Conservation (phyloP, 2,888 invertebrate species). For the Perizoma affinitatum region DNA sequence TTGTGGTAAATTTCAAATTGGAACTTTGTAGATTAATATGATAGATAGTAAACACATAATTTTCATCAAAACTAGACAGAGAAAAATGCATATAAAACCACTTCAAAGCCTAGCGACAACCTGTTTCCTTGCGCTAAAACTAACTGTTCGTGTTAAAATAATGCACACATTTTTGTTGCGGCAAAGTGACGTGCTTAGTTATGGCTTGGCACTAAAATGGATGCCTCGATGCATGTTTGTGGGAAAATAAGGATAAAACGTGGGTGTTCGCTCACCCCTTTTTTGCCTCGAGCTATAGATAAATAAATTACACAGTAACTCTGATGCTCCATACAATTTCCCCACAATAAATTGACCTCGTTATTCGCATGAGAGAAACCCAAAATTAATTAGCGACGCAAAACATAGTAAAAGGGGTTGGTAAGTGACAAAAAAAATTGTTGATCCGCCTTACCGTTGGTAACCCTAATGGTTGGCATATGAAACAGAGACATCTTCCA, state of each 20-base stretch:
- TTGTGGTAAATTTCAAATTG: too few relatives aligned
- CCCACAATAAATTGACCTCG: slow-evolving; percentile 31
- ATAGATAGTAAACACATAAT: too few relatives aligned
- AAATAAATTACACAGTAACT: slow-evolving; percentile 6
- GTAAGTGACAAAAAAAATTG: slow-evolving; percentile 58
- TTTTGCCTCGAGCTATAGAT: background rate
- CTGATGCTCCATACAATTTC: slow-evolving; percentile 5
- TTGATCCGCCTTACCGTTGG: slow-evolving; percentile 38
- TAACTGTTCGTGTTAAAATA: slow-evolving; percentile 1
- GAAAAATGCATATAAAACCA: too few relatives aligned
- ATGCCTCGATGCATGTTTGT: slow-evolving; percentile 1
- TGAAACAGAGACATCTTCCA: too few relatives aligned
- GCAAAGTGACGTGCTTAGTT: slow-evolving; percentile 13
- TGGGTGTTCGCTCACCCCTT: background rate
- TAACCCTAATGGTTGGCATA: slow-evolving; percentile 36
- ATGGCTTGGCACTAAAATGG: slow-evolving; percentile 6
- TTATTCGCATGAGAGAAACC: slow-evolving; percentile 46
- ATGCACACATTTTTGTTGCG: slow-evolving; percentile 7
- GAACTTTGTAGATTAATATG: too few relatives aligned
- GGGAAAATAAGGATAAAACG: slow-evolving; percentile 12
- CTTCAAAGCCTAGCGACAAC: background rate
- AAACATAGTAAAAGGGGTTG: slow-evolving; percentile 61
- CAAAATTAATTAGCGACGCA: slow-evolving; percentile 59
- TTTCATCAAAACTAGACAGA: too few relatives aligned
- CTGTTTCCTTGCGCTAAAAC: background rate